Evolutionary conservation across 2,113 vertebrate species (phyloP).

Genomic region (Psettodes erumei): DNA sequence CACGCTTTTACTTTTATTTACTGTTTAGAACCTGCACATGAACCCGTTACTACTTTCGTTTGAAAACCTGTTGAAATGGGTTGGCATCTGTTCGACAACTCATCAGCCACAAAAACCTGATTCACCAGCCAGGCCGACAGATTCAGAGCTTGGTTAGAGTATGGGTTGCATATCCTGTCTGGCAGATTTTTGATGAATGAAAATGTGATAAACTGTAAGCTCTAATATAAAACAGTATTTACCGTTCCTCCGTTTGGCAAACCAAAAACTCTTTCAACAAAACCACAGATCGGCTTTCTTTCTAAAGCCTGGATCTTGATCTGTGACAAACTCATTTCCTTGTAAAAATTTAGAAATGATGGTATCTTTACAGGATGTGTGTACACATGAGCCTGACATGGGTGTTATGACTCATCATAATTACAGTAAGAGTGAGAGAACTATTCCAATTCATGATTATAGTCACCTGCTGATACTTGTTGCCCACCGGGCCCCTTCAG

Average conservation of each 20-base stretch:
- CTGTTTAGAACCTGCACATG: neutral
- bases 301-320: neutral
- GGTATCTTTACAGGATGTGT: neutral
- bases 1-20: neutral
- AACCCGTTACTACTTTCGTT: neutral
- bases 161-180: neutral
- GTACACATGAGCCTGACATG: neutral
- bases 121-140: conserved; percentile 1
- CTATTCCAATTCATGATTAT: conserved; percentile 48
- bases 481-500: conserved; percentile 36
- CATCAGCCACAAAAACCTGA: conserved; percentile 17
- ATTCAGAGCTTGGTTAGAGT: neutral
- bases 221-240: neutral
- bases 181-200: neutral
- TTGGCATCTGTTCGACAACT: conserved; percentile 9
- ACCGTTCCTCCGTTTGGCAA: neutral
- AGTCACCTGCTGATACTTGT: conserved; percentile 56
- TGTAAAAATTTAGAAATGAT: neutral
- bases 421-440: conserved; percentile 65
- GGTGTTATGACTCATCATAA: conserved; percentile 62
- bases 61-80: neutral
- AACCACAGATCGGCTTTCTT: neutral
- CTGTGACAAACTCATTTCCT: neutral
- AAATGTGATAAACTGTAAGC: neutral
- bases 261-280: neutral